These are phyloP conservation scores for Brachionichthys hirsutus DNA, from an alignment of 2,113 vertebrate genomes.

Conservation along the genomic window DNA sequence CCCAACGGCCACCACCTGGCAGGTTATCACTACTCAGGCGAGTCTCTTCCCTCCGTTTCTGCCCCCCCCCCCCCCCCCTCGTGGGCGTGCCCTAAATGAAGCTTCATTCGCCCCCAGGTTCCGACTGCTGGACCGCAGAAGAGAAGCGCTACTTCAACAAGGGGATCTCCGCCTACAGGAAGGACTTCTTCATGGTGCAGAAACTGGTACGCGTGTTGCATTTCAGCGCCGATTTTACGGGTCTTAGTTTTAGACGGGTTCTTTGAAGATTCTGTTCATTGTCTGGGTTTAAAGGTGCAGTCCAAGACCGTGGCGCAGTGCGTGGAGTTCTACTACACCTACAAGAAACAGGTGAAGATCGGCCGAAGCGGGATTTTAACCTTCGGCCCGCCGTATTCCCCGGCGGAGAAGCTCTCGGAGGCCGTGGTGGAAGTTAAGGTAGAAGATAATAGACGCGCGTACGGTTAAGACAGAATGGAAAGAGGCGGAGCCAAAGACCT, in stretches of 20 bases:
- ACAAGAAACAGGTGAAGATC: conserved; percentile 96
- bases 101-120: conserved; percentile 77
- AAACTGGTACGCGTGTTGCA: conserved; percentile 86
- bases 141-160: conserved; percentile 97
- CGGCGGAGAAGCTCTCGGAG: conserved; percentile 76
- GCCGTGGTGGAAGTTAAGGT: conserved; percentile 86
- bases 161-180: conserved; percentile 94
- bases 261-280: no score
- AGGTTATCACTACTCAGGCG: conserved; percentile 96
- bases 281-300: conserved; percentile 81
- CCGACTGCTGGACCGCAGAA: conserved; percentile 88
- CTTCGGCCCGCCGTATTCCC: conserved; percentile 84
- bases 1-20: conserved; percentile 80
- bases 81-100: neutral
- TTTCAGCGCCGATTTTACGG: no score
- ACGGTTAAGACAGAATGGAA: no score
- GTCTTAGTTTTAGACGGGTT: no score
- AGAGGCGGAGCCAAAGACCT: no score
- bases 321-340: conserved; percentile 98
- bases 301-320: conserved; percentile 96
- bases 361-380: conserved; percentile 87
- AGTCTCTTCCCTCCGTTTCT: neutral
- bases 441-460: no score
- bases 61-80: neutral
- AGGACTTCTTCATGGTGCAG: conserved; percentile 97